These are phyloP conservation scores for Pterocles burchelli DNA, from an alignment of 2,113 vertebrate genomes.

Conservation along the genomic window DNA sequence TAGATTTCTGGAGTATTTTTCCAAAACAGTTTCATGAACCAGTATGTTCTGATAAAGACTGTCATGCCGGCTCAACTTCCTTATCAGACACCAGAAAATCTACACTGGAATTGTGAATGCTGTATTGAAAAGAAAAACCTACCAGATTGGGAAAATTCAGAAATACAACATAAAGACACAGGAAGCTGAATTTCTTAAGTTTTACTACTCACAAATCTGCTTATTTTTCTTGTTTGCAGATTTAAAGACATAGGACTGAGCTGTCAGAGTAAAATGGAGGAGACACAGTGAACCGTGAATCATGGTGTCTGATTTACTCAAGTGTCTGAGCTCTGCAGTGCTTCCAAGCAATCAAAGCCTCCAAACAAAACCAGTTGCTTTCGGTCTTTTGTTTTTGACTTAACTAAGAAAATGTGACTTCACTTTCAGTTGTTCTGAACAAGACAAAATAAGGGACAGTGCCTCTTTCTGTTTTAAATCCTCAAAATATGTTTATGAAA, in stretches of 20 bases:
- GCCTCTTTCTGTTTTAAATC: neutral
- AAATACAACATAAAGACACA: neutral
- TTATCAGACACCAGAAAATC: conserved; percentile 2
- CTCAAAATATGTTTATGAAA: neutral
- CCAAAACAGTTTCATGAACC: neutral
- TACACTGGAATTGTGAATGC: neutral
- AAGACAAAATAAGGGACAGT: neutral
- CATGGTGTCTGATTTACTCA: neutral
- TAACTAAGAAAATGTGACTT: neutral
- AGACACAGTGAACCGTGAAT: neutral
- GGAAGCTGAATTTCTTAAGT: neutral
- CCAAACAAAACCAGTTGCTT: neutral
- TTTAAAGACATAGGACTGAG: neutral
- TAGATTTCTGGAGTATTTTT: neutral
- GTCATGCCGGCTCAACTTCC: neutral
- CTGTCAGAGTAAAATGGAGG: neutral
- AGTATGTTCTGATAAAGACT: neutral
- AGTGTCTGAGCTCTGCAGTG: neutral
- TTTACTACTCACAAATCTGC: neutral
- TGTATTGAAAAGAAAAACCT: neutral
- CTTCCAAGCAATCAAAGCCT: neutral
- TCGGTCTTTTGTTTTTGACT: neutral
- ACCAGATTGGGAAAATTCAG: neutral
- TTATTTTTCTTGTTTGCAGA: neutral
- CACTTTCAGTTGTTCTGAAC: neutral